phyloP scores from a whole-genome alignment of 2,113 vertebrate genomes.

The Peromyscus leucopus region DNA sequence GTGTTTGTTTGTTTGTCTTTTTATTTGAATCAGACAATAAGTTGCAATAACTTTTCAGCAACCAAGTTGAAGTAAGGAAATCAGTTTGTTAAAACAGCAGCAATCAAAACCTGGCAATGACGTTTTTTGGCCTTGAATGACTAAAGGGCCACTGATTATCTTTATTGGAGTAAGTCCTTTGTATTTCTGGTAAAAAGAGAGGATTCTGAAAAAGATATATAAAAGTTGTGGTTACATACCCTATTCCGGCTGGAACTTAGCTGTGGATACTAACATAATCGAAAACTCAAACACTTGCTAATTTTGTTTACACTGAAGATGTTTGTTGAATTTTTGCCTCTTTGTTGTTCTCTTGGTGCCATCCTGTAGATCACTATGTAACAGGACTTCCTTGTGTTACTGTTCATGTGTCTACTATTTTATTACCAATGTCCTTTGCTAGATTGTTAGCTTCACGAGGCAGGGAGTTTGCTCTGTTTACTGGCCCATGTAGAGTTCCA shows the following conservation, averaged over 20 bases:
- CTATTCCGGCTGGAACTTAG: background rate
- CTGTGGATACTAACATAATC: background rate
- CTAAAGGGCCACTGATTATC: background rate
- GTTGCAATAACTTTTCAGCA: background rate
- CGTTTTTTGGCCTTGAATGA: background rate
- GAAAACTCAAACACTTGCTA: background rate
- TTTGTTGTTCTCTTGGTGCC: background rate
- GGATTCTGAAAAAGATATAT: background rate
- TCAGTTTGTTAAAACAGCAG: background rate
- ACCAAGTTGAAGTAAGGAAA: background rate
- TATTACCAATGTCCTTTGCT: background rate
- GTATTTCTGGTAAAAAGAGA: background rate
- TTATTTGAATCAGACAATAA: background rate
- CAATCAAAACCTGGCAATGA: background rate
- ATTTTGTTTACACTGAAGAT: background rate
- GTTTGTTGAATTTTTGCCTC: background rate
- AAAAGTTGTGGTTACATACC: background rate
- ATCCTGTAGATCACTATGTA: background rate
- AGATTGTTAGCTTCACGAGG: background rate
- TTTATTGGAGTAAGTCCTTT: slow-evolving; percentile 1
- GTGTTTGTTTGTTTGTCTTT: background rate
- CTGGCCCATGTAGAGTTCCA: background rate
- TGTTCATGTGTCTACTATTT: background rate
- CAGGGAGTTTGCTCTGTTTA: background rate
- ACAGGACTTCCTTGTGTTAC: background rate